These are phyloP conservation scores for Alouatta palliata DNA, from an alignment of 2,113 vertebrate species.

Conservation along the genomic window DNA sequence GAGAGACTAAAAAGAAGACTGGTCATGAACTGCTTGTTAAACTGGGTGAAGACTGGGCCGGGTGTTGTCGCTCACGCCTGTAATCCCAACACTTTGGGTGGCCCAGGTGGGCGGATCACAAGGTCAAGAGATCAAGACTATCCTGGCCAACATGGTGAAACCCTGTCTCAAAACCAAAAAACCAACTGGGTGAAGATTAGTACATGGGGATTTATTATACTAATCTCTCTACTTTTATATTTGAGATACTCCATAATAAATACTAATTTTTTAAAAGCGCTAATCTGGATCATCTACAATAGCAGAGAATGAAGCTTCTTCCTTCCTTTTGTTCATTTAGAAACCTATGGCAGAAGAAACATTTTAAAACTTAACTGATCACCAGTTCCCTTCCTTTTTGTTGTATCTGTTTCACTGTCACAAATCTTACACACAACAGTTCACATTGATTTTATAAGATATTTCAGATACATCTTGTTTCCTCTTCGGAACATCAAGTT, in stretches of 20 bases:
- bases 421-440: too few relatives aligned
- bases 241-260: not conserved
- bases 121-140: too few relatives aligned
- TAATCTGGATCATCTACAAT: not conserved
- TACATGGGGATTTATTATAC: not conserved
- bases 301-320: not conserved
- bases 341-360: not conserved
- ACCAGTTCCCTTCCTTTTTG: not conserved
- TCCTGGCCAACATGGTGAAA: too few relatives aligned
- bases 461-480: not conserved
- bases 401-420: too few relatives aligned
- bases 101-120: too few relatives aligned
- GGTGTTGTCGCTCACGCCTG: too few relatives aligned
- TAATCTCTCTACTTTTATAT: not conserved
- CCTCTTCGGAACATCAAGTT: not conserved
- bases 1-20: too few relatives aligned
- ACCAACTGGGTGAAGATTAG: not conserved
- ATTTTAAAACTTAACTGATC: not conserved
- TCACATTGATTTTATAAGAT: not conserved
- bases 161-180: too few relatives aligned
- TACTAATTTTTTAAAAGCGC: not conserved
- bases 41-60: too few relatives aligned
- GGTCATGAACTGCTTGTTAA: not conserved
- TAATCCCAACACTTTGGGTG: too few relatives aligned
- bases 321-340: not conserved